phyloP scores from a whole-genome alignment of 2,797 vertebrate species.

The Schizopygopsis malacanthus region DNA sequence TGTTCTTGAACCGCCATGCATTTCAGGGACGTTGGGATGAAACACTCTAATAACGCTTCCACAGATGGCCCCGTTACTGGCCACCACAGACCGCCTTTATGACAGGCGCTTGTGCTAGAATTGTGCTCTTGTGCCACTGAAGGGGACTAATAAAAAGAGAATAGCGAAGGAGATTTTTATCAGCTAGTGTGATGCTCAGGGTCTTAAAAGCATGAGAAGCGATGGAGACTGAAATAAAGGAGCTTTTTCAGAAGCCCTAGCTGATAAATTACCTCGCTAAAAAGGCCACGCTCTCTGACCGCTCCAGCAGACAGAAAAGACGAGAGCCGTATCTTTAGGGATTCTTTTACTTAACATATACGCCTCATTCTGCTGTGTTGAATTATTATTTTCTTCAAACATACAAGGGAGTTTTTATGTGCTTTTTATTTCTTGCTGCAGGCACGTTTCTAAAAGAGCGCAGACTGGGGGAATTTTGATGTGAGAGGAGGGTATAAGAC shows the following conservation, averaged over 20 bases:
- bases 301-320: background rate
- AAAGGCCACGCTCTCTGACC: constrained; percentile 30
- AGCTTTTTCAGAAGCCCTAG: constrained; percentile 38
- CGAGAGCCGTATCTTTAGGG: constrained; percentile 5
- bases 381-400: constrained; percentile 53
- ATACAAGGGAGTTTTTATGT: constrained; percentile 45
- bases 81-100: constrained; percentile 69
- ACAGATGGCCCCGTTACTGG: constrained; percentile 79
- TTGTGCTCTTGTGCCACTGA: constrained; percentile 68
- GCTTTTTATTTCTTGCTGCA: constrained; percentile 47
- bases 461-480: constrained; percentile 52
- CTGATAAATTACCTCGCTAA: constrained; percentile 49
- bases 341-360: constrained; percentile 51
- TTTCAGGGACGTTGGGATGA: constrained; percentile 68
- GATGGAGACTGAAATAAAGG: constrained; percentile 42
- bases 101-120: constrained; percentile 57
- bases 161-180: constrained; percentile 39
- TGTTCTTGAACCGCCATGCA: constrained; percentile 69
- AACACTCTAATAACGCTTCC: constrained; percentile 74
- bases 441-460: constrained; percentile 47
- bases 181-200: constrained; percentile 34
- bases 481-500: constrained; percentile 17
- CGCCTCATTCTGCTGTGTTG: constrained; percentile 35
- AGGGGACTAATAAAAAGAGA: constrained; percentile 67
- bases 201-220: constrained; percentile 53